Percentiles rank a stretch among this genome's conserved stretches.
Conservation (phyloP, 2,113 vertebrate genomes). For the Erythrocercus mccallii region DNA sequence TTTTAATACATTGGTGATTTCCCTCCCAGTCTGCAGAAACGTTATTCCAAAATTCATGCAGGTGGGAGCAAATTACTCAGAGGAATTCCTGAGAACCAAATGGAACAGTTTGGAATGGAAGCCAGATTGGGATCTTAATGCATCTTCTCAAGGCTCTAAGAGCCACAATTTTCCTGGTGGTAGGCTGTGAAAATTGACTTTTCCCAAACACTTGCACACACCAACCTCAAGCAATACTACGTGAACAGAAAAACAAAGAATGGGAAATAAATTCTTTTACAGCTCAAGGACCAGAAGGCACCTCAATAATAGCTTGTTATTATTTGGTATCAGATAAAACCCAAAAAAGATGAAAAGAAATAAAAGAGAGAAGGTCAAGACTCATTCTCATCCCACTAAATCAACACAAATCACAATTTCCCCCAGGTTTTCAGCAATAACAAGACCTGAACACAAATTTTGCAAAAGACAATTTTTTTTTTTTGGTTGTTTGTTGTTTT, state of each 20-base stretch:
- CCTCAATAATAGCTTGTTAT: background rate
- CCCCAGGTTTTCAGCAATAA: background rate
- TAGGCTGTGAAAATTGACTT: background rate
- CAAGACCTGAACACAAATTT: background rate
- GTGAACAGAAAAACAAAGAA: background rate
- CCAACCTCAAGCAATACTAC: background rate
- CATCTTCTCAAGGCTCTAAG: background rate
- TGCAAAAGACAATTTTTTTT: background rate
- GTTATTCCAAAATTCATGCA: background rate
- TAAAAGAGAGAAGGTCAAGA: background rate
- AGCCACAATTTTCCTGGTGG: background rate
- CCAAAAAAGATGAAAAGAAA: background rate
- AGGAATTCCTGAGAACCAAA: background rate
- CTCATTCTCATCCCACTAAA: background rate
- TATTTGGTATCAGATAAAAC: background rate
- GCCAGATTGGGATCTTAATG: background rate
- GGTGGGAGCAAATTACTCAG: background rate
- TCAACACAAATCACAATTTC: background rate
- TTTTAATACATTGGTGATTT: background rate
- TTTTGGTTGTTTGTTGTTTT: background rate
- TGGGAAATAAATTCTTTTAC: background rate
- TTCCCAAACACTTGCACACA: background rate
- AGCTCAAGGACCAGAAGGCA: background rate
- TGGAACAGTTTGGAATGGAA: background rate
- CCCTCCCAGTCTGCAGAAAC: background rate